Conservation (phyloP, 2,888 invertebrate genomes). For the Alviniconcha strummeri region DNA sequence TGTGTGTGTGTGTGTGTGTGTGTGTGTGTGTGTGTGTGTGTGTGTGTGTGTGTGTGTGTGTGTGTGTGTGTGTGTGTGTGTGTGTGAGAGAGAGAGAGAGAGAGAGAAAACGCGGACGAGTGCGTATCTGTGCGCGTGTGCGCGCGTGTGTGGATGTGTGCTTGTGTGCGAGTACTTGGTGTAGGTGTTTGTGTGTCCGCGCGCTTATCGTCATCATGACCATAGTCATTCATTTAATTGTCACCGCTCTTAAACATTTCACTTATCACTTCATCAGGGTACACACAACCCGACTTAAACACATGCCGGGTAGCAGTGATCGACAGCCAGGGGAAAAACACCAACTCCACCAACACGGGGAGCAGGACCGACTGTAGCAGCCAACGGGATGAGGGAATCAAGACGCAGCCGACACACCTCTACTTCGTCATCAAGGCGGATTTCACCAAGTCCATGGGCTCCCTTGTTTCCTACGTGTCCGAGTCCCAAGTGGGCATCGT, state of each 20-base stretch:
- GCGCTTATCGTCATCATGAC: not conserved
- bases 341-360: not conserved
- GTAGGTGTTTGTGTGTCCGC: not conserved
- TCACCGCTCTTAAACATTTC: too few relatives aligned
- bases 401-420: not conserved
- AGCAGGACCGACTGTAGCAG: not conserved
- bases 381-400: slow-evolving; percentile 9
- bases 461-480: not conserved
- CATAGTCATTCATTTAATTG: too few relatives aligned
- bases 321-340: not conserved
- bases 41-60: not conserved
- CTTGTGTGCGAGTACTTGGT: not conserved
- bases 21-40: not conserved
- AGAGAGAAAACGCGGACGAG: not conserved
- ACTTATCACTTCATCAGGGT: too few relatives aligned
- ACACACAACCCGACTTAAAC: not conserved
- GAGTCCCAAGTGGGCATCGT: slow-evolving; percentile 5
- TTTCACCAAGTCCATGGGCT: not conserved
- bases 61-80: not conserved
- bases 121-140: not conserved
- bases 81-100: not conserved
- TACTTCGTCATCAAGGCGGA: slow-evolving; percentile 8
- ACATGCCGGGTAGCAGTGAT: slow-evolving; percentile 15
- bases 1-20: not conserved
- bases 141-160: not conserved